Conservation (phyloP, 53 echinoderm and acorn worm genomes). For the Crossaster papposus region DNA sequence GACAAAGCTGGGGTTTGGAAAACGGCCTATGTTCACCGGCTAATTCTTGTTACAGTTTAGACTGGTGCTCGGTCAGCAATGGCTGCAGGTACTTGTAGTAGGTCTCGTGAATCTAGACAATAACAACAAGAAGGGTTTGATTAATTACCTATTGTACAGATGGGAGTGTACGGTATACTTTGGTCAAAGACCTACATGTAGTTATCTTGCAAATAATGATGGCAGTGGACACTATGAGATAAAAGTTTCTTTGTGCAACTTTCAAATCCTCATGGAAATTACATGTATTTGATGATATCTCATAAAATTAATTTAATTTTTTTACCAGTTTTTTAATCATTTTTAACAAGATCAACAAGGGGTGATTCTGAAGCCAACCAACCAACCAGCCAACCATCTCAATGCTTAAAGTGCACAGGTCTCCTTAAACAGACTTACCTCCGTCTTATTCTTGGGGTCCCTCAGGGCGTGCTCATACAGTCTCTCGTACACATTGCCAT, state of each 20-base stretch:
- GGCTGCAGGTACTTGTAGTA: slow-evolving; percentile 87
- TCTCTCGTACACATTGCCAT: slow-evolving; percentile 90
- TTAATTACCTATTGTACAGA: background rate
- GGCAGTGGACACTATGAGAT: background rate
- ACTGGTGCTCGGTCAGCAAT: slow-evolving; percentile 62
- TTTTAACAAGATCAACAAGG: too few species aligned
- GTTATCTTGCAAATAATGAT: background rate
- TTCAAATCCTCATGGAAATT: too few species aligned
- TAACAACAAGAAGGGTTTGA: background rate
- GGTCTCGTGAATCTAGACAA: slow-evolving; percentile 74
- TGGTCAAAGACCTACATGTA: background rate
- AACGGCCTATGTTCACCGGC: background rate
- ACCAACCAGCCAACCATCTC: background rate
- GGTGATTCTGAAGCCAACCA: background rate
- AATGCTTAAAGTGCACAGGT: background rate
- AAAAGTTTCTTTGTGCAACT: too few species aligned
- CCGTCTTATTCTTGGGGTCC: slow-evolving; percentile 74
- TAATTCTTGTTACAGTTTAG: slow-evolving; percentile 44
- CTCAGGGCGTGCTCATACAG: slow-evolving; percentile 84
- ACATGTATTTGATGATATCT: too few species aligned
- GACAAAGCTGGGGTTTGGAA: too few species aligned
- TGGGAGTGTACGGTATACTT: too few species aligned
- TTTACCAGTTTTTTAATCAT: too few species aligned
- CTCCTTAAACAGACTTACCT: slow-evolving; percentile 57
- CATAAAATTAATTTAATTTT: too few species aligned